Evolutionary conservation across 2,113 vertebrate species (phyloP).

Genomic region (Bubo scandiacus): DNA sequence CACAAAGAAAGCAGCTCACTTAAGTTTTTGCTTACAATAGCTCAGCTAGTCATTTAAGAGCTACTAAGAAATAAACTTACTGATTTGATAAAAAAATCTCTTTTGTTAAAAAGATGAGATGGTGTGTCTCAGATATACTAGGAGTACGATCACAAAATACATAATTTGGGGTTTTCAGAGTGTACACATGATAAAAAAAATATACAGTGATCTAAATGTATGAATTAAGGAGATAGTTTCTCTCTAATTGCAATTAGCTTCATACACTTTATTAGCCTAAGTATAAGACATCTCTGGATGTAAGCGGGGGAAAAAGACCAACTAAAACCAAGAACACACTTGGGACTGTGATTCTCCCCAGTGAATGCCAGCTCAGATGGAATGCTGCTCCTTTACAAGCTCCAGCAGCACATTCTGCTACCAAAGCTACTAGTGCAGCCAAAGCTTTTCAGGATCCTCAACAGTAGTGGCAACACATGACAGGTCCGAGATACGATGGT

Average conservation of each 20-base stretch:
- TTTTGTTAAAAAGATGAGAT: not conserved
- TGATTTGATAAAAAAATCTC: not conserved
- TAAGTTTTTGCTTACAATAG: no score
- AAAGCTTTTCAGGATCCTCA: not conserved
- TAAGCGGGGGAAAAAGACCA: not conserved
- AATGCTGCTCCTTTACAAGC: not conserved
- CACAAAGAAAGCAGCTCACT: not conserved
- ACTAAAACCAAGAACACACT: not conserved
- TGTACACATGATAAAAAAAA: not conserved
- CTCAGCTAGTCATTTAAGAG: not conserved
- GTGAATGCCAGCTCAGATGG: not conserved
- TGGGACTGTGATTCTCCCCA: not conserved
- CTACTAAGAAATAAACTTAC: not conserved
- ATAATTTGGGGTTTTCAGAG: not conserved
- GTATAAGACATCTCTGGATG: not conserved
- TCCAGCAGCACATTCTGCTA: not conserved
- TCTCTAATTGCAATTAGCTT: not conserved
- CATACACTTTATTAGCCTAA: not conserved
- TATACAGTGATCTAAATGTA: not conserved
- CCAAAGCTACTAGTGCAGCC: not conserved
- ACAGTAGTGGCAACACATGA: not conserved
- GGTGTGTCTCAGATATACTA: not conserved
- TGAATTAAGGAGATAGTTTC: not conserved
- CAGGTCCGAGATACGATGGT: not conserved
- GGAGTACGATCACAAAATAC: not conserved